A percentile compares a stretch with the other conserved stretches of the same genome.
Conservation (phyloP, 1,140 invertebrate genomes). For the Lanistes nyassanus region DNA sequence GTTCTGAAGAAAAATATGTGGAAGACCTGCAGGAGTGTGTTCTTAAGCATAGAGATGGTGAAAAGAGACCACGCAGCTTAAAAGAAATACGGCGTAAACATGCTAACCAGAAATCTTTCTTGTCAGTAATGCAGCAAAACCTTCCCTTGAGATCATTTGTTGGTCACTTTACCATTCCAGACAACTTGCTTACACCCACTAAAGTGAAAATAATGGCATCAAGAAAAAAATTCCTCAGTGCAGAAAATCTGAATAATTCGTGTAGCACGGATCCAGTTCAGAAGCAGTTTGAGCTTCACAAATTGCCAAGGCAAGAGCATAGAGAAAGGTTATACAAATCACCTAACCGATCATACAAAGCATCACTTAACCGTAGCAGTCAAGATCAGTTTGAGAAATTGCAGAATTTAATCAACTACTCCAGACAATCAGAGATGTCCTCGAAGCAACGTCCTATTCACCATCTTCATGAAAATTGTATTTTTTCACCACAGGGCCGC, state of each 20-base stretch:
- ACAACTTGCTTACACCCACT: constrained; percentile 26
- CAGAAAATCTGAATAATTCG: constrained; percentile 40
- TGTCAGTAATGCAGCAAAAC: constrained; percentile 26
- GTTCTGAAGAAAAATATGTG: not conserved
- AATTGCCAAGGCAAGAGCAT: constrained; percentile 38
- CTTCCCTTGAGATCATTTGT: constrained; percentile 22
- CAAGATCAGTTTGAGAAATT: constrained; percentile 39
- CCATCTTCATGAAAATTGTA: constrained; percentile 57
- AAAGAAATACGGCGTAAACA: constrained; percentile 33
- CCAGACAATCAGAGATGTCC: constrained; percentile 20
- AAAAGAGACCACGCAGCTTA: constrained; percentile 26
- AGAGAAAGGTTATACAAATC: constrained; percentile 33
- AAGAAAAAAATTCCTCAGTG: constrained; percentile 52
- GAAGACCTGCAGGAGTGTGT: not conserved
- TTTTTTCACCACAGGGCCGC: constrained; percentile 51
- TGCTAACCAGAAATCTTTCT: constrained; percentile 22
- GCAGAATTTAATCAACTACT: constrained; percentile 27
- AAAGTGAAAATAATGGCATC: constrained; percentile 49
- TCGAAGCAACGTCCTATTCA: constrained; percentile 33
- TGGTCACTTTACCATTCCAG: constrained; percentile 32
- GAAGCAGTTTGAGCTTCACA: constrained; percentile 43
- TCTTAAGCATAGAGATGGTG: not conserved
- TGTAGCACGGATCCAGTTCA: constrained; percentile 7
- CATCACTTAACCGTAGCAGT: constrained; percentile 28
- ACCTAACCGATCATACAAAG: constrained; percentile 12